A percentile compares a stretch with the other conserved stretches of the same genome.
Conservation (phyloP, 1,140 invertebrate species). For the Lutraria rhynchaena region DNA sequence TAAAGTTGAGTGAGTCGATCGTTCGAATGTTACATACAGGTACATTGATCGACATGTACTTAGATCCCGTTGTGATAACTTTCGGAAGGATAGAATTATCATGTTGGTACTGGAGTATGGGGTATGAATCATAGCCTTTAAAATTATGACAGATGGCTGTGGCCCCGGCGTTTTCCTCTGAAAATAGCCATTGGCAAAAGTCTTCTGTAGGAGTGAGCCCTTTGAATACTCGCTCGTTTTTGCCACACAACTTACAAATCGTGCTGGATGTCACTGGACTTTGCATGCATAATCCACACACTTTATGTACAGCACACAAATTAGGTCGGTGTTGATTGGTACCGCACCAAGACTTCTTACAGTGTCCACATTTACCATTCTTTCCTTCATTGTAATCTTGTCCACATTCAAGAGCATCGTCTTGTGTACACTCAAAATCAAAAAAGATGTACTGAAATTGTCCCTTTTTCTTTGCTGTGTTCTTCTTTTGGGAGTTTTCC, state of each 20-base stretch:
- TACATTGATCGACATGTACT: conserved; percentile 16
- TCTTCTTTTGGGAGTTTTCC: too few species aligned
- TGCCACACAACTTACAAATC: not conserved
- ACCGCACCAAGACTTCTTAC: conserved; percentile 7
- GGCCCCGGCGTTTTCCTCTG: conserved; percentile 4
- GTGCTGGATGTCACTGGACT: not conserved
- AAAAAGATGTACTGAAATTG: too few species aligned
- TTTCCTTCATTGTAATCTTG: not conserved
- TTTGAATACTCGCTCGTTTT: not conserved
- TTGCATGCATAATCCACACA: conserved; percentile 6
- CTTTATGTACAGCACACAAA: too few species aligned
- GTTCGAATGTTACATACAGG: conserved; percentile 12
- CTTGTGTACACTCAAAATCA: too few species aligned
- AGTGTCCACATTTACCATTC: conserved; percentile 15
- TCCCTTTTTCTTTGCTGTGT: too few species aligned
- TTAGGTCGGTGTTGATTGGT: conserved; percentile 24
- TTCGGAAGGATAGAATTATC: conserved; percentile 26
- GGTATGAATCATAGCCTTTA: conserved; percentile 51
- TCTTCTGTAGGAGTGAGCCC: not conserved
- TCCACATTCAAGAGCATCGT: conserved; percentile 5
- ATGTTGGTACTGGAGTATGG: conserved; percentile 40
- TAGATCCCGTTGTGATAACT: too few species aligned
- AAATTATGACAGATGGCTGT: conserved; percentile 28
- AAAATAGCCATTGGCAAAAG: conserved; percentile 18
- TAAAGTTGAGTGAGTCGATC: too few species aligned